Evolutionary conservation across 2,113 vertebrate species (phyloP).

Genomic region (Lophura nycthemera): DNA sequence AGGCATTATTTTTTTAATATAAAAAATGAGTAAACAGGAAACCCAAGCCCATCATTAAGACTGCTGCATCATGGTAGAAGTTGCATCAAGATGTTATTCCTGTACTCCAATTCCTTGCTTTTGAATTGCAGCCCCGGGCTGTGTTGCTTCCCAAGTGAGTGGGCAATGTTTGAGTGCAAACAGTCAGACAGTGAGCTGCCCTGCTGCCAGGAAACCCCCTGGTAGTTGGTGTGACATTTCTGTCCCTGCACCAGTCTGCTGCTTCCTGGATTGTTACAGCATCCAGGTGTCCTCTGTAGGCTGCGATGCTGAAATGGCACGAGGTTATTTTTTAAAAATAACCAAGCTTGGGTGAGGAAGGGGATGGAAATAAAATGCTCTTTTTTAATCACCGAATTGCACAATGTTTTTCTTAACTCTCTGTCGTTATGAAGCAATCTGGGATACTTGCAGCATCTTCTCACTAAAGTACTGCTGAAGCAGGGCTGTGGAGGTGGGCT

Average conservation of each 20-base stretch:
- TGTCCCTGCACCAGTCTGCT: neutral
- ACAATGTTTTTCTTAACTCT: constrained; percentile 26
- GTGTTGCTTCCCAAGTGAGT: neutral
- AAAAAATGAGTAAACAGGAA: neutral
- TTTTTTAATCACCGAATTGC: constrained; percentile 5
- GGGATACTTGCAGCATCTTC: constrained; percentile 52
- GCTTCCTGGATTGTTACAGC: neutral
- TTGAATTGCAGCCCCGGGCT: neutral
- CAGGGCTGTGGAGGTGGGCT: neutral
- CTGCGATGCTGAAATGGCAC: neutral
- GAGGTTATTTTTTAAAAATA: neutral
- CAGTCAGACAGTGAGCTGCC: neutral
- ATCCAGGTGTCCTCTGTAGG: neutral
- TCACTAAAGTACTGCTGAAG: constrained; percentile 1
- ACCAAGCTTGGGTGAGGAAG: neutral
- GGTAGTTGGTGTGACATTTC: neutral
- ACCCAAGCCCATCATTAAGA: neutral
- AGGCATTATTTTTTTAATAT: neutral
- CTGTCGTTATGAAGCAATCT: constrained; percentile 31
- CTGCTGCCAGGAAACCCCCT: neutral
- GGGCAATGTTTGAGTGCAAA: neutral
- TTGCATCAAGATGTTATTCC: neutral
- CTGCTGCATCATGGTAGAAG: neutral
- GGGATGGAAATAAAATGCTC: neutral
- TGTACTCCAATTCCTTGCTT: neutral